phyloP scores from a whole-genome alignment of 2,888 invertebrate genomes.

The Athalia cordata region DNA sequence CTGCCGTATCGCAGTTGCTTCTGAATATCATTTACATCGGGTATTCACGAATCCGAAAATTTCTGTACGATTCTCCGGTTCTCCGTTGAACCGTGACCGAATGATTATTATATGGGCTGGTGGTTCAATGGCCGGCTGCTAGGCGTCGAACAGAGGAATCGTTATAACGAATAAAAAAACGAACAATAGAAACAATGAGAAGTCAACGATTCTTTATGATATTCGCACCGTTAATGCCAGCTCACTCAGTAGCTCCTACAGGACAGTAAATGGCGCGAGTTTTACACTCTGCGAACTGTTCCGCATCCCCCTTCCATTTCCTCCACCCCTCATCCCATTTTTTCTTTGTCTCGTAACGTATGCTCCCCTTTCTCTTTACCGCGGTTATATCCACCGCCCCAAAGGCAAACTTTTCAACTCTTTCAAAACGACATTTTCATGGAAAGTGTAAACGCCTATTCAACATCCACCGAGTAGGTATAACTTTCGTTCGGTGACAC shows the following conservation, averaged over 20 bases:
- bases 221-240: slow-evolving; percentile 10
- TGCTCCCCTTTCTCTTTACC: slow-evolving; percentile 39
- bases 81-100: not conserved
- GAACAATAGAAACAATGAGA: slow-evolving; percentile 16
- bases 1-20: slow-evolving; percentile 30
- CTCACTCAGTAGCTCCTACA: not conserved
- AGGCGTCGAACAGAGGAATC: not conserved
- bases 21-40: slow-evolving; percentile 23
- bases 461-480: not conserved
- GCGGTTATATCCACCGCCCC: slow-evolving; percentile 25
- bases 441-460: slow-evolving; percentile 7
- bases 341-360: slow-evolving; percentile 16
- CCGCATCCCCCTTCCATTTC: slow-evolving; percentile 1
- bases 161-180: not conserved
- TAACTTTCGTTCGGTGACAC: too few species aligned
- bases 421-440: slow-evolving; percentile 8
- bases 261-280: slow-evolving; percentile 18
- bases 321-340: not conserved
- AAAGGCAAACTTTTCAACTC: not conserved
- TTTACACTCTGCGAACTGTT: slow-evolving; percentile 22
- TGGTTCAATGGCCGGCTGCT: not conserved
- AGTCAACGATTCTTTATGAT: slow-evolving; percentile 16
- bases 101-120: slow-evolving; percentile 1
- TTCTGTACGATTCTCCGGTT: not conserved
- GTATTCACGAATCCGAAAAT: too few species aligned